phyloP scores from a whole-genome alignment of 2,113 vertebrate species.

The Heloderma charlesbogerti region DNA sequence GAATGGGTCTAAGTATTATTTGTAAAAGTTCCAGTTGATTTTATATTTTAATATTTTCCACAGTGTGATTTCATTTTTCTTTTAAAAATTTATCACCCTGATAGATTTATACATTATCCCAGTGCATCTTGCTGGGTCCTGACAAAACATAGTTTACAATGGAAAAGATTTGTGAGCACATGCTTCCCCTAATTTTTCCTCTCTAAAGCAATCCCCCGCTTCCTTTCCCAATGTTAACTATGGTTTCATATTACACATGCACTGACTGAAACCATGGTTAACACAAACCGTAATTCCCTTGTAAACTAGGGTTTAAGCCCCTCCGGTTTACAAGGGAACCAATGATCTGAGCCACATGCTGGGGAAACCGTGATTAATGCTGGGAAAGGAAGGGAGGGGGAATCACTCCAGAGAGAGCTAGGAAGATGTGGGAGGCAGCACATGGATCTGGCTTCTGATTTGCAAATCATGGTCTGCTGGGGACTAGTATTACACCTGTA shows the following conservation, averaged over 20 bases:
- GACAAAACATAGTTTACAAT: background rate
- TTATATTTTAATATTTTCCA: slow-evolving; percentile 55
- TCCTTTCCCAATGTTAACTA: background rate
- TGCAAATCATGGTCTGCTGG: background rate
- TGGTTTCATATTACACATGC: background rate
- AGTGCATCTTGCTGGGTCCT: background rate
- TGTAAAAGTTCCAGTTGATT: slow-evolving; percentile 29
- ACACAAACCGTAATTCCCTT: background rate
- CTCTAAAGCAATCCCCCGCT: background rate
- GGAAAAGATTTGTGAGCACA: background rate
- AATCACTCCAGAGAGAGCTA: background rate
- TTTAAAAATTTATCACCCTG: background rate
- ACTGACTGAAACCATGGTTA: background rate
- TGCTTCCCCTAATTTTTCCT: background rate
- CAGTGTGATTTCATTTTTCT: slow-evolving; percentile 46
- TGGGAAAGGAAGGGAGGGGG: background rate
- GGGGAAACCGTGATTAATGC: background rate
- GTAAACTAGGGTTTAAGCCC: background rate
- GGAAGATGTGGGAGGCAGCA: background rate
- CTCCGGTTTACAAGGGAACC: background rate
- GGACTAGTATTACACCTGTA: background rate
- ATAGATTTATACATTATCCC: background rate
- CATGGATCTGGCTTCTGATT: background rate
- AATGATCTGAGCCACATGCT: background rate
- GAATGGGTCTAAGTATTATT: slow-evolving; percentile 7